Evolutionary conservation across 1,140 invertebrate species (phyloP), one percentile per base, ranked within the genome.

Genomic region (Dufourea novaeangliae): DNA sequence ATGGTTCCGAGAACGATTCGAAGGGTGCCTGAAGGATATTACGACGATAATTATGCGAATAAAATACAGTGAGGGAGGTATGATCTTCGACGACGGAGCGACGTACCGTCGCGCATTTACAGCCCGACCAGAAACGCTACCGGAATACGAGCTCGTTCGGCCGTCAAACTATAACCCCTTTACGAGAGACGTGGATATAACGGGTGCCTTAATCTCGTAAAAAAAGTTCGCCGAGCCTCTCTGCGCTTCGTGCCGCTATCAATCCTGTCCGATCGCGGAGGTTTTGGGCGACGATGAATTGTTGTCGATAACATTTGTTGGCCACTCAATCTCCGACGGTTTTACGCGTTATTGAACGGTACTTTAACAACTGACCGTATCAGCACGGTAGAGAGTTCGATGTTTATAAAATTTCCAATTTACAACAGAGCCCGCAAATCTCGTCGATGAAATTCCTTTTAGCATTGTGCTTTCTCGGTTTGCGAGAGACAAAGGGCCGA

Each of bases 61-160:
- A 8, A 46, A 76, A 63, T 17, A 39, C 39, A 20, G 20, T 22
- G 17, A 7, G 25, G 44, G 12, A 8, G n/a, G n/a, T 10, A 29
- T 44, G 37, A 54, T 75, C 59, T 75, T 56, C 7, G 37, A 44
- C 27, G 22, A 41, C 27, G 27, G 39, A 6, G 10, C 10, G 12
- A n/a, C 22, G 27, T 27, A 20, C 5, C 27, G 6, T 11, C 17
- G 22, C 41, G 32, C 25, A 0, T 63, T 63, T 63, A 63, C n/a
- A 8, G 34, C 4, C 11, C 11, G 10, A 22, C 41, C 69, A 64
- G 68, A 56, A 57, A 78, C 44, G 39, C n/a, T 39, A n/a, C 29
- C 37, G 52, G 34, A 52, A 52, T 61, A 72, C 62, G 41, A 59
- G 54, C 37, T 46, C 69, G 59, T 72, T 78, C 44, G 56, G 32